phyloP scores from a whole-genome alignment of 2,797 vertebrate genomes.

The Graptemys geographica region DNA sequence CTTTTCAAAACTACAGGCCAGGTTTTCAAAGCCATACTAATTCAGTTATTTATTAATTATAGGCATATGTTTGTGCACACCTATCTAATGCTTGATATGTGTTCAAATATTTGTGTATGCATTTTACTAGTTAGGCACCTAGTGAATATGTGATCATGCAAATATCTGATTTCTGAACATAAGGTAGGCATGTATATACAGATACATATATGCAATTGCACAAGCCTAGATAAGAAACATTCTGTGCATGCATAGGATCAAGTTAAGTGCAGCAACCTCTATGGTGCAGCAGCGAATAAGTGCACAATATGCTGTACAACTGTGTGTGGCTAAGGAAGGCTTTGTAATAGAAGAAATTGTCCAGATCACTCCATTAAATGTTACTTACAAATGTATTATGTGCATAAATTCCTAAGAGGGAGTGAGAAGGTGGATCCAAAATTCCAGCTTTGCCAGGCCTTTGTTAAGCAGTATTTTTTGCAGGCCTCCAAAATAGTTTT shows the following conservation, averaged over 20 bases:
- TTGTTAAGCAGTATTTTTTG: not conserved
- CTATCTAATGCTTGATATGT: not conserved
- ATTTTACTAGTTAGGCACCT: not conserved
- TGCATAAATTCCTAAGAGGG: not conserved
- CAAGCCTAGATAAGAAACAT: not conserved
- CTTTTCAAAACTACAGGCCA: not conserved
- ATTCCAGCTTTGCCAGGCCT: not conserved
- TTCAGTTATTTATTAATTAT: not conserved
- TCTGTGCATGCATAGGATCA: too few species aligned
- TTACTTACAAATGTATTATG: not conserved
- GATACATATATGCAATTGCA: too few species aligned
- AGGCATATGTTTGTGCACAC: not conserved
- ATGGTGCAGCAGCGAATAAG: not conserved
- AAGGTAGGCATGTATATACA: fast-evolving
- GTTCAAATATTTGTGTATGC: not conserved
- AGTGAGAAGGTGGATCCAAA: not conserved
- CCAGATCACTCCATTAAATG: not conserved
- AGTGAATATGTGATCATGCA: not conserved
- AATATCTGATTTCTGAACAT: slow-evolving; percentile 6
- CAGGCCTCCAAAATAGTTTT: not conserved
- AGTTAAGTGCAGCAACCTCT: not conserved
- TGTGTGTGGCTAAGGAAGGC: not conserved
- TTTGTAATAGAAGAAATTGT: not conserved
- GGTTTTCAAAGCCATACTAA: not conserved
- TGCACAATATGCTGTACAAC: not conserved